These are phyloP conservation scores for Suncus etruscus DNA, from an alignment of 2,113 vertebrate species.

Conservation along the genomic window DNA sequence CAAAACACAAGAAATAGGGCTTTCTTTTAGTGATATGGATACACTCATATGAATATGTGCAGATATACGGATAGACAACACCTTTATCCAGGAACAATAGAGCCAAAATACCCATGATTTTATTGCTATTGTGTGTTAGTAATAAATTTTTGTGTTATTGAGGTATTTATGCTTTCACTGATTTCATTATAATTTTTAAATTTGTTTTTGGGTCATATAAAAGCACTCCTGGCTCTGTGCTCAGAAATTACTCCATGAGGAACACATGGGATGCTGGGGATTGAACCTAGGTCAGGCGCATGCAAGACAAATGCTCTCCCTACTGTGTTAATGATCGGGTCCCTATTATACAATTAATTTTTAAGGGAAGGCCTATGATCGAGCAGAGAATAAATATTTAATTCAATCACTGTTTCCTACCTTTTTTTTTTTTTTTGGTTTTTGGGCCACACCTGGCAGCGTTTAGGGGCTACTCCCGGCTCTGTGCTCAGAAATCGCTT, in stretches of 20 bases:
- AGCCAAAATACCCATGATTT: not conserved
- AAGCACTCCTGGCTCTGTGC: too few relatives aligned
- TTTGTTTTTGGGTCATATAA: too few relatives aligned
- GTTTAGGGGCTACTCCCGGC: too few relatives aligned
- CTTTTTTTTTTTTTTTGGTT: not conserved
- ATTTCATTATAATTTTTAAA: not conserved
- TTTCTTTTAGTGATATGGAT: too few relatives aligned
- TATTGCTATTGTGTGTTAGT: not conserved
- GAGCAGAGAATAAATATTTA: constrained; percentile 12
- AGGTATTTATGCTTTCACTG: not conserved
- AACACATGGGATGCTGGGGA: too few relatives aligned
- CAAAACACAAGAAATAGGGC: not conserved
- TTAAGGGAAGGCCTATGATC: constrained; percentile 7
- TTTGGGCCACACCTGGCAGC: too few relatives aligned
- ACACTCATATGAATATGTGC: not conserved
- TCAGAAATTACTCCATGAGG: too few relatives aligned
- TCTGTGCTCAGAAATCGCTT: too few relatives aligned
- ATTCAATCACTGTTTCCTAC: not conserved
- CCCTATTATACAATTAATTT: too few relatives aligned
- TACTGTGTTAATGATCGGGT: too few relatives aligned
- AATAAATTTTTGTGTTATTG: not conserved
- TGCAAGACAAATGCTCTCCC: too few relatives aligned
- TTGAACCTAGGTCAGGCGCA: too few relatives aligned
- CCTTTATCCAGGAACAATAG: not conserved
- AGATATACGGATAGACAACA: not conserved